Evolutionary conservation across 2,888 invertebrate species (phyloP), one percentile per base, ranked within the genome.

Genomic region (Amitus sp.): DNA sequence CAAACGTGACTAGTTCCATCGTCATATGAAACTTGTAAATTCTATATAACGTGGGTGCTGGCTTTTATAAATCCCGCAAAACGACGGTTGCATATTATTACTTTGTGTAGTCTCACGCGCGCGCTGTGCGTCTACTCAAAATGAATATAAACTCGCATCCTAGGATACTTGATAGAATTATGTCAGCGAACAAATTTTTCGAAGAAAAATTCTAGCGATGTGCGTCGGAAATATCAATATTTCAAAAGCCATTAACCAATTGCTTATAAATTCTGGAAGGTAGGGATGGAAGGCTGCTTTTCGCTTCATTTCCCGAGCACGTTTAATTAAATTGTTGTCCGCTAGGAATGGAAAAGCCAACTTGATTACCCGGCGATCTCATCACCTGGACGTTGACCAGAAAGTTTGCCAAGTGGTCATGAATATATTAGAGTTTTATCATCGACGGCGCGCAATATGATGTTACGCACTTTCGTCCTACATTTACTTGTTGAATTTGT

Each of bases 1-100:
- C 62, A 56, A 64, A 63, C 66, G 65, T 57, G 60, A 65, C 66
- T 66, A 66, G 66, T 62, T 54, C 66, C 64, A 57, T 62, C 63
- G 62, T 60, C 58, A 57, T 66, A 66, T 68, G 66, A 68, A 64
- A 68, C 68, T 66, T 68, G 62, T 68, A 68, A 64, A 66, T 68
- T 66, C 60, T 66, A 59, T 66, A 68, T 66, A 62, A 60, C 64
- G 60, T 28, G 43, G 55, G 53, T 54, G 58, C 56, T 37, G 57
- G 51, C 52, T 60, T 70, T 67, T 65, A 67, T 67, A 67, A 68
- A 62, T 66, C 60, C 61, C 58, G 63, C 57, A 64, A 65, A 69
- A 64, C 55, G 67, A 59, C 62, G 59, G 59, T 63, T 62, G 54
- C 57, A 34, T 47, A 52, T 62, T 65, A 65, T 65, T 61, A 60